Evolutionary conservation across 2,797 vertebrate species (phyloP).

Genomic region (Microchirus variegatus): DNA sequence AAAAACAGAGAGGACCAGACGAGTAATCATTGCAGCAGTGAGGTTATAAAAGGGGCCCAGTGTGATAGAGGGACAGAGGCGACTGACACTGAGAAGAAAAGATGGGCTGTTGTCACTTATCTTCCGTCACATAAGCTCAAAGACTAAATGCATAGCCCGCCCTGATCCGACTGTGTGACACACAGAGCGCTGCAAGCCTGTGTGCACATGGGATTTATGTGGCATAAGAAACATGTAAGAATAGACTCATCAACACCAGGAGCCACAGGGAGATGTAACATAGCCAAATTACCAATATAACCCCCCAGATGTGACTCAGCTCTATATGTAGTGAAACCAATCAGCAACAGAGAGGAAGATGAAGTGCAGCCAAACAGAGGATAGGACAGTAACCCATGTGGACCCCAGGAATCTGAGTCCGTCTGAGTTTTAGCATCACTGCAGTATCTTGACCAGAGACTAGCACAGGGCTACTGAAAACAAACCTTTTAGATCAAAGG

Average conservation of each 20-base stretch:
- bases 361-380: constrained; percentile 8
- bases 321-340: constrained; percentile 25
- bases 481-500: constrained; percentile 7
- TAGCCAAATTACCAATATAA: constrained; percentile 24
- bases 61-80: constrained; percentile 72
- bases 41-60: constrained; percentile 63
- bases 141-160: constrained; percentile 54
- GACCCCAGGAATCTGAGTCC: constrained; percentile 9
- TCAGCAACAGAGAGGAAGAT: constrained; percentile 9
- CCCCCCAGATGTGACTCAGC: constrained; percentile 29
- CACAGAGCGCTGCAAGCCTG: constrained; percentile 29
- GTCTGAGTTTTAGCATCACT: constrained; percentile 27
- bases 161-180: constrained; percentile 51
- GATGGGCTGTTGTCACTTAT: constrained; percentile 66
- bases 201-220: constrained; percentile 18
- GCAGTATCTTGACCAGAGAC: constrained; percentile 17
- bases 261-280: constrained; percentile 18
- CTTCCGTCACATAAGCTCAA: constrained; percentile 66
- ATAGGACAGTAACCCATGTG: constrained; percentile 12
- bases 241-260: constrained; percentile 19
- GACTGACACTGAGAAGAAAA: constrained; percentile 80
- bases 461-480: constrained; percentile 17
- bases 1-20: constrained; percentile 27
- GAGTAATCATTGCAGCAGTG: constrained; percentile 72
- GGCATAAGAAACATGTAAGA: constrained; percentile 23